phyloP scores from a whole-genome alignment of 2,113 vertebrate species.

The Pheucticus melanocephalus region DNA sequence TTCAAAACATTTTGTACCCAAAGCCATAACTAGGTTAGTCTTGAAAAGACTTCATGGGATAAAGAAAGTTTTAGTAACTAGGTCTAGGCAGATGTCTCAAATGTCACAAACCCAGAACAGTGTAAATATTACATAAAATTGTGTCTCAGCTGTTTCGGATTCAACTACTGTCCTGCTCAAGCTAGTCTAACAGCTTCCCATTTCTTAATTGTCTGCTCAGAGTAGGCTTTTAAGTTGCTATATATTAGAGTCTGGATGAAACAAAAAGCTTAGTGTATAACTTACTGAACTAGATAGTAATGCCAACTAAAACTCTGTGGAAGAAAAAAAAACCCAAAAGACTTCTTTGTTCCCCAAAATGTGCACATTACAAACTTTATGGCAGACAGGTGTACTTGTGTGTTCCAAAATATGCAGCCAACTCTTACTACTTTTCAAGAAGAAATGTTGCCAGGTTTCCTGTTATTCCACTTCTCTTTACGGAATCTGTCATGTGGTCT shows the following conservation, averaged over 20 bases:
- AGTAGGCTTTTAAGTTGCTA: not conserved
- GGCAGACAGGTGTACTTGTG: not conserved
- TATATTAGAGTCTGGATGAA: not conserved
- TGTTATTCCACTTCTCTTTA: not conserved
- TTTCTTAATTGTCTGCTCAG: not conserved
- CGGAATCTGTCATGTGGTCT: not conserved
- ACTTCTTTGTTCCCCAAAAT: not conserved
- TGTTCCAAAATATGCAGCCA: not conserved
- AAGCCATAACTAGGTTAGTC: not conserved
- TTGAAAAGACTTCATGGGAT: not conserved
- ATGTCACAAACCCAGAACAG: not conserved
- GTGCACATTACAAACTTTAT: not conserved
- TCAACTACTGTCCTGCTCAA: not conserved
- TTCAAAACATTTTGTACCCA: not conserved
- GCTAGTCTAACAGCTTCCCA: not conserved
- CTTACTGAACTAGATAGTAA: not conserved
- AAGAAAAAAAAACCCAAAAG: not conserved
- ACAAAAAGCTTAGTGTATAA: not conserved
- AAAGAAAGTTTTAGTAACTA: not conserved
- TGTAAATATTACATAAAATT: not conserved
- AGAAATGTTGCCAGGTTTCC: not conserved
- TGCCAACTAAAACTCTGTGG: not conserved
- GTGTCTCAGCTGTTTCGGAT: not conserved
- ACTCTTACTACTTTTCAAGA: not conserved
- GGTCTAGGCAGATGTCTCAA: not conserved